Evolutionary conservation across 2,888 invertebrate genomes (phyloP).

Genomic region (Alloplasta piceator): DNA sequence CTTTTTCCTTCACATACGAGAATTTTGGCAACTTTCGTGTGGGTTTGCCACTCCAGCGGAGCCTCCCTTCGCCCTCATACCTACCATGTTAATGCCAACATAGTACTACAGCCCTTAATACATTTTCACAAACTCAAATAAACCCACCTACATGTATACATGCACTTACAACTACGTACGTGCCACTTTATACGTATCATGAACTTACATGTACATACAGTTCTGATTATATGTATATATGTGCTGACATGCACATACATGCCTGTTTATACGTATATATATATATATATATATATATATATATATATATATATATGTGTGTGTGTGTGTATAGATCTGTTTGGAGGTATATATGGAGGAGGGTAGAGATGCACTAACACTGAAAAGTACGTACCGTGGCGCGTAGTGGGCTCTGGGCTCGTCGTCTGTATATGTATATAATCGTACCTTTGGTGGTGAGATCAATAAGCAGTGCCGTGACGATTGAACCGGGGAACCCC

Average conservation of each 20-base stretch:
- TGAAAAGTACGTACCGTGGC: conserved; percentile 38
- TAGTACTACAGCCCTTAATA: conserved; percentile 22
- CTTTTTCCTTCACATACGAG: conserved; percentile 6
- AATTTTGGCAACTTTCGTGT: conserved; percentile 29
- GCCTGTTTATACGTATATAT: too few species aligned
- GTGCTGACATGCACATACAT: conserved; percentile 17
- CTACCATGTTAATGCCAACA: conserved; percentile 58
- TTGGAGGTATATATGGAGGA: too few species aligned
- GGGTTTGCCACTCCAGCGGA: conserved; percentile 47
- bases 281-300: not conserved
- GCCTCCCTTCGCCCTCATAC: conserved; percentile 54
- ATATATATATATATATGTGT: not conserved
- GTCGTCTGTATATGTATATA: conserved; percentile 78
- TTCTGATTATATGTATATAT: not conserved
- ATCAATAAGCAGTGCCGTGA: conserved; percentile 83
- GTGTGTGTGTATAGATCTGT: not conserved
- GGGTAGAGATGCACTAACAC: too few species aligned
- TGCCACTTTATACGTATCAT: conserved; percentile 1
- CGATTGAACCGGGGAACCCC: conserved; percentile 70
- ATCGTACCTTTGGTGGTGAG: conserved; percentile 80
- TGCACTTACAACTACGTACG: not conserved
- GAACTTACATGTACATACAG: not conserved
- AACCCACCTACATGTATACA: not conserved
- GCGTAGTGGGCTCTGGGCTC: conserved; percentile 76
- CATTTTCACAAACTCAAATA: not conserved